Evolutionary conservation across 2,113 vertebrate genomes (phyloP), one percentile per base, ranked within the genome.

Genomic region (Nipponia nippon): DNA sequence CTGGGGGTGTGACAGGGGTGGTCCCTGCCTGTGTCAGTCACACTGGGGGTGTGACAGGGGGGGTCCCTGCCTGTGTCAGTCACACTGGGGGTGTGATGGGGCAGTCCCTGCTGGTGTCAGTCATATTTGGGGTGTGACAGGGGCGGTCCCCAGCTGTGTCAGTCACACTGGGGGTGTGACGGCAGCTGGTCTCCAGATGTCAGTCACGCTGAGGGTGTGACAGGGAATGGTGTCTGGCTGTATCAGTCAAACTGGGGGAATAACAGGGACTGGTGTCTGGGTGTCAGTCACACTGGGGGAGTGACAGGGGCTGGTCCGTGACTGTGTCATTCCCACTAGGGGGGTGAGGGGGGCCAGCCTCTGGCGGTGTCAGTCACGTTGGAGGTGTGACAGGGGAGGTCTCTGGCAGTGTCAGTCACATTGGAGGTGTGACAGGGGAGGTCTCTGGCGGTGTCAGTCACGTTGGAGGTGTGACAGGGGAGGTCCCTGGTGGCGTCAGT

Each of bases 61-160:
- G 12, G 1, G 79, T 44, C 59, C 32, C 1, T 15, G 2, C 2
- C 3, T 2, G 10, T 67, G 53, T 15, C 83, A 38, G 16, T 46
- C 32, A 46, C 59, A 6, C 1, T 4, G 2, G 7, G 30, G 27
- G 16, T 2, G 83, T 17, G 40, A 42, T 42, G 29, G 16, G 65
- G 30, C 47, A 36, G 36, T 42, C 21, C 7, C 49, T 36, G 25
- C 20, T n/a, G 25, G 7, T n/a, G 7, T 21, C 52, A 40, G 20
- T n/a, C n/a, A 49, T 12, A 27, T 9, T 8, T 46, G 15, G 56
- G 16, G 40, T 3, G 65, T 23, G 44, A 27, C 11, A 46, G 25
- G 15, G 55, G 29, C 47, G 62, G 36, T 47, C 21, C 6, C 27
- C 22, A 26, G 4, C 22, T 11, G 5, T 25, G 44, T 72, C 82